These are phyloP conservation scores for Ennomos quercinarius DNA, from an alignment of 2,888 invertebrate species.

Conservation along the genomic window DNA sequence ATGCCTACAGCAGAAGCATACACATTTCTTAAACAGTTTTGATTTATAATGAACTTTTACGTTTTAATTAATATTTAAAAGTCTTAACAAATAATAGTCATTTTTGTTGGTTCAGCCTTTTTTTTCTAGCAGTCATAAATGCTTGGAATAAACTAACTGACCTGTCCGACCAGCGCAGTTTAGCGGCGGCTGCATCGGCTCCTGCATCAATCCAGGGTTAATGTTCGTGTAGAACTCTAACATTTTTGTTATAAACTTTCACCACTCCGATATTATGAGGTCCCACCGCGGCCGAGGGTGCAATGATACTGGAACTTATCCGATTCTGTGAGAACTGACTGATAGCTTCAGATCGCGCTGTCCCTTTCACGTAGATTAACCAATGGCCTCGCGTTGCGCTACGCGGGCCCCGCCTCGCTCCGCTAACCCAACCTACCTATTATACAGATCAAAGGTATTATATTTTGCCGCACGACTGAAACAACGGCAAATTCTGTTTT, in stretches of 20 bases:
- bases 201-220: slow-evolving; percentile 86
- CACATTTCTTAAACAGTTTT: no score
- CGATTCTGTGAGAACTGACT: not conserved
- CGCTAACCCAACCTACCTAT: slow-evolving; percentile 73
- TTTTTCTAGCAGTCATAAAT: no score
- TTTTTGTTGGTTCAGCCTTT: not conserved
- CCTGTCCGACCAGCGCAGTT: slow-evolving; percentile 88
- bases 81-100: not conserved
- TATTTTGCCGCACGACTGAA: slow-evolving; percentile 69
- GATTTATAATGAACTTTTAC: no score
- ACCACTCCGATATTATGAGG: slow-evolving; percentile 44
- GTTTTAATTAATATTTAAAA: no score
- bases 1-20: no score
- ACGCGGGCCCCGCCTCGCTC: slow-evolving; percentile 63
- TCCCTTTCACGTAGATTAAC: slow-evolving; percentile 55
- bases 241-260: slow-evolving; percentile 79
- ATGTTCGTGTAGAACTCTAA: slow-evolving; percentile 89
- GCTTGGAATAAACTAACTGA: slow-evolving; percentile 56
- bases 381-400: slow-evolving; percentile 54
- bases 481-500: slow-evolving; percentile 70
- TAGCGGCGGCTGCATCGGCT: slow-evolving; percentile 83
- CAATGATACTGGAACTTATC: slow-evolving; percentile 13
- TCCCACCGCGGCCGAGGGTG: slow-evolving; percentile 17
- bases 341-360: slow-evolving; percentile 26
- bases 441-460: slow-evolving; percentile 71